Conservation (phyloP, 2,888 invertebrate species). For the Nezara viridula region DNA sequence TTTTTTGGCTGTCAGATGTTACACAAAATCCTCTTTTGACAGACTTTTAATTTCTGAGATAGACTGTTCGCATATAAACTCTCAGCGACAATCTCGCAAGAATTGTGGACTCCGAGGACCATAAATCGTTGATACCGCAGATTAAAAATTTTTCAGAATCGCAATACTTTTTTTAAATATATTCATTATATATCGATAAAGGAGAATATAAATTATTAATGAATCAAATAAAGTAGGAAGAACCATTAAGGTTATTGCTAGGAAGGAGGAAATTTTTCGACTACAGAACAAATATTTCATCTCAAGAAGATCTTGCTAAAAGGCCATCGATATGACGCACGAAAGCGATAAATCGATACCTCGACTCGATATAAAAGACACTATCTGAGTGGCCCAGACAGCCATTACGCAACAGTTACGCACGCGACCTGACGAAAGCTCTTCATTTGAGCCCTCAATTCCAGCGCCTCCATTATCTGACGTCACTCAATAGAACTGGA, state of each 20-base stretch:
- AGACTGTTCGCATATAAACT: no score
- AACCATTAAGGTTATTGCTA: background rate
- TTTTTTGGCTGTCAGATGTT: no score
- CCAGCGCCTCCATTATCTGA: background rate
- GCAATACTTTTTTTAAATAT: no score
- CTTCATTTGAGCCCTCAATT: background rate
- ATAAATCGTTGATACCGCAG: no score
- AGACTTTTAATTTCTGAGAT: no score
- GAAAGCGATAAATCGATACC: background rate
- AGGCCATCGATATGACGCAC: background rate
- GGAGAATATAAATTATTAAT: no score
- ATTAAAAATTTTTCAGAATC: no score
- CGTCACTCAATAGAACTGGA: background rate
- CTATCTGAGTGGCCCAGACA: background rate
- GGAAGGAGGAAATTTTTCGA: background rate
- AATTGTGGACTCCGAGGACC: no score
- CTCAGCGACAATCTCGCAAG: no score
- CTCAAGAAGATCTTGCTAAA: background rate
- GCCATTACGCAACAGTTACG: background rate
- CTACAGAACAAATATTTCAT: background rate
- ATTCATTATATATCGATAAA: no score
- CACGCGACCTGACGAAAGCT: background rate
- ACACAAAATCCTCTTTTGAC: no score
- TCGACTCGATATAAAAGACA: background rate
- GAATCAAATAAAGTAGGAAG: no score